Conservation (phyloP, 2,797 vertebrate species). For the Forpus xanthops region DNA sequence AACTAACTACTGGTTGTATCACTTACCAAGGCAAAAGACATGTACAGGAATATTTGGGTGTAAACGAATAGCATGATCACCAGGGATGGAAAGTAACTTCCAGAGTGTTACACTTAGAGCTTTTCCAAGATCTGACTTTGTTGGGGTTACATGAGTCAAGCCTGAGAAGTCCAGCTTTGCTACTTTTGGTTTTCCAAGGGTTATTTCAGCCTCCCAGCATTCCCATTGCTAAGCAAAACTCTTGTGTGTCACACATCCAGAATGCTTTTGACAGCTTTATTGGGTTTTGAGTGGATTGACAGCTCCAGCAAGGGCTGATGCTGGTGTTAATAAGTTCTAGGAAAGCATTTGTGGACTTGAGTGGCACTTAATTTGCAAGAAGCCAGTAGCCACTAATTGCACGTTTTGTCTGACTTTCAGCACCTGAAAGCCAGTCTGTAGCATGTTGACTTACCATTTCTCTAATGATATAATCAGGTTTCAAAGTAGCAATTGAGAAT, state of each 20-base stretch:
- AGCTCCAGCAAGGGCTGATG: background rate
- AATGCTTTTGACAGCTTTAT: background rate
- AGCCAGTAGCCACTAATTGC: constrained; percentile 25
- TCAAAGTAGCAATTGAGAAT: background rate
- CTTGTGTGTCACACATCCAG: background rate
- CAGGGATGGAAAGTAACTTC: background rate
- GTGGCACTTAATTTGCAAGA: constrained; percentile 27
- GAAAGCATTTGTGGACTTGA: background rate
- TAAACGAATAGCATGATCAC: background rate
- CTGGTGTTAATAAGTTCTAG: background rate
- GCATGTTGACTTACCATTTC: background rate
- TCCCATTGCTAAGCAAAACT: background rate
- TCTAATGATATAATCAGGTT: background rate
- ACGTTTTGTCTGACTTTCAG: background rate
- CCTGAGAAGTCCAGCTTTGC: background rate
- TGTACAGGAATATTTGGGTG: background rate
- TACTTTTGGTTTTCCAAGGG: background rate
- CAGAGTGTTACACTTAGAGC: background rate
- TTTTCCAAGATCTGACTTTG: background rate
- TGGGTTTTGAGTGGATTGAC: background rate
- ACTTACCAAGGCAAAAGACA: too few species aligned
- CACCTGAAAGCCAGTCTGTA: background rate
- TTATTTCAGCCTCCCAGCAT: background rate
- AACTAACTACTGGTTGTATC: background rate
- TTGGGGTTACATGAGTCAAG: background rate